Evolutionary conservation across 2,797 vertebrate species (phyloP).

Genomic region (Cyprinodon diabolis): DNA sequence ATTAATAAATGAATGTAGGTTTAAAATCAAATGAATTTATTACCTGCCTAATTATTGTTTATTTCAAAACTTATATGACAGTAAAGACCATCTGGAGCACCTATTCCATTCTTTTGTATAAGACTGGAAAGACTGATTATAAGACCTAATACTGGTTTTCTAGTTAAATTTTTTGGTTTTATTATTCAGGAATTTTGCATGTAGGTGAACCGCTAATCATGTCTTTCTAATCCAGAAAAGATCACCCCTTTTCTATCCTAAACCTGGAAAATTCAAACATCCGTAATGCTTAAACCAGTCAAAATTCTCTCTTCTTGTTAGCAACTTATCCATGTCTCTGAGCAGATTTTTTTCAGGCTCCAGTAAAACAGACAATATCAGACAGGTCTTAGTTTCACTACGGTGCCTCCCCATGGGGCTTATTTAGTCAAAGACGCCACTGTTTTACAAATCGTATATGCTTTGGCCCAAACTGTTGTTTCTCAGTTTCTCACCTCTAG

Average conservation of each 20-base stretch:
- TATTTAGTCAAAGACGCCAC: slow-evolving; percentile 56
- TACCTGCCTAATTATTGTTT: neutral
- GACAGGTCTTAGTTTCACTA: slow-evolving; percentile 50
- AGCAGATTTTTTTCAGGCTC: slow-evolving; percentile 37
- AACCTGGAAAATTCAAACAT: slow-evolving; percentile 30
- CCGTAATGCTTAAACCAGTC: slow-evolving; percentile 22
- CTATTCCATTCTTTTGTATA: neutral
- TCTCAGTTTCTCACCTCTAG: slow-evolving; percentile 18
- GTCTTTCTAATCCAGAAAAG: slow-evolving; percentile 14
- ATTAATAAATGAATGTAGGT: neutral
- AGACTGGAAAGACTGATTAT: neutral
- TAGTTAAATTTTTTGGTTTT: slow-evolving; percentile 7
- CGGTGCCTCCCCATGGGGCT: slow-evolving; percentile 52
- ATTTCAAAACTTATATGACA: neutral
- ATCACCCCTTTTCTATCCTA: slow-evolving; percentile 13
- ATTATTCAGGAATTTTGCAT: slow-evolving; percentile 21
- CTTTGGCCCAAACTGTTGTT: slow-evolving; percentile 44
- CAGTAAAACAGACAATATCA: slow-evolving; percentile 43
- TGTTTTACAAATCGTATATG: slow-evolving; percentile 38
- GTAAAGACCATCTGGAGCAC: neutral
- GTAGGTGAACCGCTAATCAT: slow-evolving; percentile 7
- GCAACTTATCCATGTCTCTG: slow-evolving; percentile 44
- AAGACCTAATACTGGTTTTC: too few species aligned
- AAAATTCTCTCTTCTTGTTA: slow-evolving; percentile 38
- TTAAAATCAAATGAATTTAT: neutral